These are phyloP conservation scores for Pangasius mekongensis DNA, from an alignment of 2,797 vertebrate genomes.

Conservation along the genomic window DNA sequence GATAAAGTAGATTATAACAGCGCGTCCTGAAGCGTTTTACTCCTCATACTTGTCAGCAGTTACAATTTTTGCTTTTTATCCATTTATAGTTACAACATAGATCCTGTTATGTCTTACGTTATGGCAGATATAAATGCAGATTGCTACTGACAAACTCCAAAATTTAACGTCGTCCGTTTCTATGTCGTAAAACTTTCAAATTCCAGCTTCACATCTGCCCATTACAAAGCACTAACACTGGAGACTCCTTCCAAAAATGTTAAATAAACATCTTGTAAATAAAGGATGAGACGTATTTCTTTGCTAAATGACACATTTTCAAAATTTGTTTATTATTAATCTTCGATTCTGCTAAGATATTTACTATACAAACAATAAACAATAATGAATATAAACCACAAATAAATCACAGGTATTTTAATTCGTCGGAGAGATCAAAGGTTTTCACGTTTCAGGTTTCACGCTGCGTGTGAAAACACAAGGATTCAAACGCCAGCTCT, in stretches of 20 bases:
- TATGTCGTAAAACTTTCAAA: not conserved
- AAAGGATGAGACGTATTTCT: not conserved
- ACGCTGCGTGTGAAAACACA: not conserved
- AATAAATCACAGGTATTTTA: not conserved
- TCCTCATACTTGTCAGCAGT: not conserved
- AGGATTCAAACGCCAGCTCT: not conserved
- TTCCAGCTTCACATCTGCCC: not conserved
- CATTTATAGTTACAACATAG: not conserved
- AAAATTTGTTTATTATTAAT: not conserved
- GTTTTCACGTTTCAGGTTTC: not conserved
- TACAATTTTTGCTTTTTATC: not conserved
- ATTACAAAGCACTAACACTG: not conserved
- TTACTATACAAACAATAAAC: not conserved
- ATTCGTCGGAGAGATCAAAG: not conserved
- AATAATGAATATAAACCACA: not conserved
- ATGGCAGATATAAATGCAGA: not conserved
- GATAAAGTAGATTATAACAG: not conserved
- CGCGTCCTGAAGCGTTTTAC: not conserved
- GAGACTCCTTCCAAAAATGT: not conserved
- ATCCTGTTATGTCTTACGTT: not conserved
- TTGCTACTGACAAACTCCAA: not conserved
- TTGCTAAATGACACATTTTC: not conserved
- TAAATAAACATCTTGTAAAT: not conserved
- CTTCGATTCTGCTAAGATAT: not conserved
- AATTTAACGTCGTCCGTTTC: not conserved